These are phyloP conservation scores for Neogale vison DNA, from an alignment of 2,113 vertebrate species.

Conservation along the genomic window DNA sequence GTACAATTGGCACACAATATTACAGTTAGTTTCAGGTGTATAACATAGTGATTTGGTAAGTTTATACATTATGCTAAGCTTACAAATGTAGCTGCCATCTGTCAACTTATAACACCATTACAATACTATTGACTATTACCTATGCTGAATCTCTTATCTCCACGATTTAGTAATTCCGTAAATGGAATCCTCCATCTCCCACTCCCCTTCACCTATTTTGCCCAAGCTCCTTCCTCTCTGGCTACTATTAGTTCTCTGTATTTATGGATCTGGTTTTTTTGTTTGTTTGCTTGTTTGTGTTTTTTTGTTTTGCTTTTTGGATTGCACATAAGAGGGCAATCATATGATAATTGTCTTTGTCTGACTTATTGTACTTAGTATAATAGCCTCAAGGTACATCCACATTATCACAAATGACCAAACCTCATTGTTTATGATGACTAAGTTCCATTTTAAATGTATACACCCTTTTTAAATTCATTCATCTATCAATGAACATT, in stretches of 20 bases:
- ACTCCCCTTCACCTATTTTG: background rate
- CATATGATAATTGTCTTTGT: background rate
- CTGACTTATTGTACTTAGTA: background rate
- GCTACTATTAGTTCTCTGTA: background rate
- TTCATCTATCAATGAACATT: background rate
- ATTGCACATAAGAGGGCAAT: background rate
- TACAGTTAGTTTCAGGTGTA: background rate
- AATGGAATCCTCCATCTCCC: background rate
- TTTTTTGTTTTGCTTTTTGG: background rate
- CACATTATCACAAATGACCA: background rate
- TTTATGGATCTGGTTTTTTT: background rate
- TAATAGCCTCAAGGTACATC: background rate
- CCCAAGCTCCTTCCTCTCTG: background rate
- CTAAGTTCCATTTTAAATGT: background rate
- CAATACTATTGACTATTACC: background rate
- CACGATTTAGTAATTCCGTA: background rate
- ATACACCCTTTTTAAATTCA: background rate
- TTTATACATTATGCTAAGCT: background rate
- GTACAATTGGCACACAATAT: background rate
- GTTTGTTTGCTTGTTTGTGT: too few relatives aligned
- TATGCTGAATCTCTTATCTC: background rate
- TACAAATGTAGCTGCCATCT: background rate
- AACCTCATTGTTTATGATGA: background rate
- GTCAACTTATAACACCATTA: background rate
- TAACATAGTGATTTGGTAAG: background rate